Evolutionary conservation across 2,797 vertebrate species (phyloP), one percentile per base, ranked within the genome.

Genomic region (Notamacropus eugenii): DNA sequence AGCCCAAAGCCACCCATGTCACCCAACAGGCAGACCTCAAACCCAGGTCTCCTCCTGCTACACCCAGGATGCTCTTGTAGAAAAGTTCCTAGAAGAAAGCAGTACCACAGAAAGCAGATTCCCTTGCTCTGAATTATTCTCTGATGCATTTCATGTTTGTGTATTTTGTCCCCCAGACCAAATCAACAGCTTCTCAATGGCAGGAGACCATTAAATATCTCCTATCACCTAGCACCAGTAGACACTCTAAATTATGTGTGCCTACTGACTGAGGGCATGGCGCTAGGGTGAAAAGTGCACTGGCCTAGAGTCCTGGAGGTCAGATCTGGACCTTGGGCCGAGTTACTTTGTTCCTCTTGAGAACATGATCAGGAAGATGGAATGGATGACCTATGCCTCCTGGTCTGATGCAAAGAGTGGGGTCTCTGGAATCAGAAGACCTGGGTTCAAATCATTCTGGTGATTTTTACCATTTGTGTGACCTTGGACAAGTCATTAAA

Each of bases 401-500:
- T 74, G 67, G n/a, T 22, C 27, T 19, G 4, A 40, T 0, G 56
- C 2, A 1, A 0, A 5, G 52, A 28, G 55, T 9, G n/a, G 28
- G 59, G 27, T 28, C 28, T 93, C 54, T 2, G 4, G 40, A 55
- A n/a, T 11, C 58, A 55, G 54, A 54, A 0, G 67, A 40, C 29
- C 90, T n/a, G 1, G n/a, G 91, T 40, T 54, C 92, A 5, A 12
- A 34, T 62, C 54, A 54, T 9, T 14, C 24, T 12, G 31, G 90
- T 13, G 52, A 62, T 34, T 34, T 62, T 52, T 5, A n/a, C 29
- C 8, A 55, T 31, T 5, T 40, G 10, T 0, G 92, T 16, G 29
- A 3, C 27, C 31, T 16, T 0, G 0, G 31, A 3, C n/a, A 0
- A 34, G 93, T 0, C 59, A 29, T 67, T 1, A n/a, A 13, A 1